Conservation (phyloP, 2,797 vertebrate species). For the Poliocrania exsul region DNA sequence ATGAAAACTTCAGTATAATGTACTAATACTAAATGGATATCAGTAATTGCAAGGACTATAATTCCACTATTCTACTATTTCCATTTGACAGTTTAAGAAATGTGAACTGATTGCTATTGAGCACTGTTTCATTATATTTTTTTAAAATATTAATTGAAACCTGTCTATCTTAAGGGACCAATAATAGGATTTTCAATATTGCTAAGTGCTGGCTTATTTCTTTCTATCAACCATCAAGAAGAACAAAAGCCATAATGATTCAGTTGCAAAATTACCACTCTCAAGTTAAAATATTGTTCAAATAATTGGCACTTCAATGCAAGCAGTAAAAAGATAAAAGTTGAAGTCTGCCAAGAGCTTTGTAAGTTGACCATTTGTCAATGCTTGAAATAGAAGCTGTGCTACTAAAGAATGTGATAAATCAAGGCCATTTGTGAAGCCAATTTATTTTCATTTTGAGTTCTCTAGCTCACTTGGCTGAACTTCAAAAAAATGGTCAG, state of each 20-base stretch:
- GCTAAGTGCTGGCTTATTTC: not conserved
- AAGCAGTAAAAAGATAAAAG: not conserved
- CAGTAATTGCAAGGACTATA: not conserved
- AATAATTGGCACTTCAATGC: not conserved
- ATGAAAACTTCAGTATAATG: not conserved
- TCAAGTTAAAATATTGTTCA: not conserved
- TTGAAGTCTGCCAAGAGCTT: not conserved
- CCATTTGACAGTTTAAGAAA: not conserved
- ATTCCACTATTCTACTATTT: not conserved
- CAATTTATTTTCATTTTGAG: not conserved
- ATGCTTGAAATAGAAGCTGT: not conserved
- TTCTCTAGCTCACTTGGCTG: not conserved
- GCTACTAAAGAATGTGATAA: not conserved
- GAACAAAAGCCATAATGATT: not conserved
- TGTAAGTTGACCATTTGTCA: not conserved
- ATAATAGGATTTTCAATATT: not conserved
- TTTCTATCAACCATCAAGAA: not conserved
- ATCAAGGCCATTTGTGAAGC: not conserved
- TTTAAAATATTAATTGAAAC: not conserved
- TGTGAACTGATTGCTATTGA: fast-evolving
- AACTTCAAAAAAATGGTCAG: not conserved
- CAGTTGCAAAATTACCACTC: not conserved
- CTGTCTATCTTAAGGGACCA: not conserved
- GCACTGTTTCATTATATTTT: not conserved
- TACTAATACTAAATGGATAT: not conserved